phyloP scores from a whole-genome alignment of 2,888 invertebrate species.

The Sesia apiformis region DNA sequence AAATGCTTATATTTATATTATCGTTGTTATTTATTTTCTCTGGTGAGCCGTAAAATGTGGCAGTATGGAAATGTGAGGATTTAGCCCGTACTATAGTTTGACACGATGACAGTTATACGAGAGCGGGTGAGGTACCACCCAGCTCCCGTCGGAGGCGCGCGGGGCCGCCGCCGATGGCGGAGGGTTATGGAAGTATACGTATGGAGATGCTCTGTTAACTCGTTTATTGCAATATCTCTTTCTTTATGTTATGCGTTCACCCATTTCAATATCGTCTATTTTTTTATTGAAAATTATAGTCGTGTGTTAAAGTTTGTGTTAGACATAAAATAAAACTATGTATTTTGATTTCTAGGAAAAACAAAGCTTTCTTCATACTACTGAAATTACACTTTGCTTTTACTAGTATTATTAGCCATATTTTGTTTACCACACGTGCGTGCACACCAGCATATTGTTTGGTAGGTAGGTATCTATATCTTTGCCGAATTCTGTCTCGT shows the following conservation, averaged over 20 bases:
- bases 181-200: slow-evolving; percentile 25
- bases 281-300: slow-evolving; percentile 26
- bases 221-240: slow-evolving; percentile 46
- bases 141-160: slow-evolving; percentile 9
- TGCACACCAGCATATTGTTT: too few relatives aligned
- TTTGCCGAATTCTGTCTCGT: neutral
- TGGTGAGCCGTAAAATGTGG: slow-evolving; percentile 65
- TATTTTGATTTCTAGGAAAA: too few relatives aligned
- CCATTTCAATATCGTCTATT: slow-evolving; percentile 15
- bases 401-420: too few relatives aligned
- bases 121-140: slow-evolving; percentile 7
- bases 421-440: too few relatives aligned
- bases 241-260: slow-evolving; percentile 26
- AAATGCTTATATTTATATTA: slow-evolving; percentile 66
- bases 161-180: slow-evolving; percentile 14
- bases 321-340: too few relatives aligned
- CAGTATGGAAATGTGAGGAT: slow-evolving; percentile 67
- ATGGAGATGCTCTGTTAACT: slow-evolving; percentile 40
- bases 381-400: too few relatives aligned
- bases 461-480: too few relatives aligned
- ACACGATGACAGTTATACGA: slow-evolving; percentile 69
- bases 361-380: too few relatives aligned
- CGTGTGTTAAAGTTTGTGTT: neutral
- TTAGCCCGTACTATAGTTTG: slow-evolving; percentile 58
- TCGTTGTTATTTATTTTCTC: slow-evolving; percentile 70